Conservation (phyloP, 2,113 vertebrate genomes). For the Numida meleagris region DNA sequence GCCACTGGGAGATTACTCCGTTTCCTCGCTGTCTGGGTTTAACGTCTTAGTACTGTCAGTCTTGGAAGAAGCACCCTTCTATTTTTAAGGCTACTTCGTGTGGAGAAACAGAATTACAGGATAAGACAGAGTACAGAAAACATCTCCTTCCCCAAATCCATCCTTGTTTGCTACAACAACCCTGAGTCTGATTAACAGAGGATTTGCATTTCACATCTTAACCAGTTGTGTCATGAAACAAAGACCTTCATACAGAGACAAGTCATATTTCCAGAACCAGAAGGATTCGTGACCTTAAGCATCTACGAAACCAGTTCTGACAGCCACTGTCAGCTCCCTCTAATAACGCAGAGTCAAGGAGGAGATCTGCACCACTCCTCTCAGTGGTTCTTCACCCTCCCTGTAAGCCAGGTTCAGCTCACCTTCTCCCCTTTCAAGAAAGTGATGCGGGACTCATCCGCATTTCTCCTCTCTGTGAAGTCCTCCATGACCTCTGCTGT, state of each 20-base stretch:
- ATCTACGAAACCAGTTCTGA: neutral
- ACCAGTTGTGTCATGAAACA: neutral
- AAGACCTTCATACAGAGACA: neutral
- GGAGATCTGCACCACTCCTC: neutral
- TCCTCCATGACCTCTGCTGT: conserved; percentile 89
- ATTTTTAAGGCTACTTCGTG: neutral
- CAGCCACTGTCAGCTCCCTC: neutral
- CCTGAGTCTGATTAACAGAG: accelerated
- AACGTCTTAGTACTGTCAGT: neutral
- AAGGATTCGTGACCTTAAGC: neutral
- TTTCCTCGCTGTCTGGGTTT: neutral
- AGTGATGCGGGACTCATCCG: conserved; percentile 87
- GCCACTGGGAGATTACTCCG: neutral
- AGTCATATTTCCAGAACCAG: neutral
- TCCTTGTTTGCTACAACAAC: neutral
- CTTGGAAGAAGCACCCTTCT: neutral
- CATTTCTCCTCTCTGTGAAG: conserved; percentile 89
- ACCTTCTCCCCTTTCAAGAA: conserved; percentile 95
- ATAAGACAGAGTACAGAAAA: neutral
- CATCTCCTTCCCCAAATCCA: neutral
- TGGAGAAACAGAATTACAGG: neutral
- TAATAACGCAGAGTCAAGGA: neutral
- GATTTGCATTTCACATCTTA: neutral
- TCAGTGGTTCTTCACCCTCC: neutral
- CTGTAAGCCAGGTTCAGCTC: neutral